Evolutionary conservation across 2,113 vertebrate species (phyloP), one percentile per base, ranked within the genome.

Genomic region (Otolemur garnettii): DNA sequence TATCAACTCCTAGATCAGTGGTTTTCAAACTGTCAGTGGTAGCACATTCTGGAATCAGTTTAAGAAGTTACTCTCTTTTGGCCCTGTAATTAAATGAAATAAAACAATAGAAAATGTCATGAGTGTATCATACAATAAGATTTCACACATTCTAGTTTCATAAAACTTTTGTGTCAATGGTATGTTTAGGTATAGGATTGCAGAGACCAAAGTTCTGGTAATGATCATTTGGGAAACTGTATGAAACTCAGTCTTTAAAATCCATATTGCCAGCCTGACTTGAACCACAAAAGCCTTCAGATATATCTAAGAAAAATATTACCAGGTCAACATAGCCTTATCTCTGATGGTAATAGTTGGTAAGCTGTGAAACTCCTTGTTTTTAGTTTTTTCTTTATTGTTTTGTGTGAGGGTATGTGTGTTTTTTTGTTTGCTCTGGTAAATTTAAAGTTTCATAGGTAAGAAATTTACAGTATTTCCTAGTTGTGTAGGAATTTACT

Each of bases 21-120:
- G 42, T 92, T 77, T 94, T 84, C 57, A 95, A 35, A 94, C 38
- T 92, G 60, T 50, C 59, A 84, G 14, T 88, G 50, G 75, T n/a
- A 81, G 42, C 38, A 17, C 24, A 69, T 62, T 87, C 66, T 88
- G 50, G 13, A 83, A n/a, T 86, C 69, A 60, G 4, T 71, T 75
- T 55, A 85, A 26, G 85, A 88, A 42, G 53, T 84, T n/a, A 1
- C 59, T 77, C 1, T 24, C 10, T 53, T 38, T 10, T 35, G 13
- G 2, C 3, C 10, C 19, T 6, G 18, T 2, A 72, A 50, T n/a
- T 50, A 81, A 57, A 69, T 78, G 26, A 93, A 89, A 15, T 24
- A 19, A 15, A 88, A 91, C 42, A 89, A 33, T 82, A 50, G n/a
- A 55, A 72, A 71, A 77, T 87, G 19, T 71, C 33, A 22, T 77